These are phyloP conservation scores for Planococcus citri DNA, from an alignment of 1,140 invertebrate species.

Conservation along the genomic window DNA sequence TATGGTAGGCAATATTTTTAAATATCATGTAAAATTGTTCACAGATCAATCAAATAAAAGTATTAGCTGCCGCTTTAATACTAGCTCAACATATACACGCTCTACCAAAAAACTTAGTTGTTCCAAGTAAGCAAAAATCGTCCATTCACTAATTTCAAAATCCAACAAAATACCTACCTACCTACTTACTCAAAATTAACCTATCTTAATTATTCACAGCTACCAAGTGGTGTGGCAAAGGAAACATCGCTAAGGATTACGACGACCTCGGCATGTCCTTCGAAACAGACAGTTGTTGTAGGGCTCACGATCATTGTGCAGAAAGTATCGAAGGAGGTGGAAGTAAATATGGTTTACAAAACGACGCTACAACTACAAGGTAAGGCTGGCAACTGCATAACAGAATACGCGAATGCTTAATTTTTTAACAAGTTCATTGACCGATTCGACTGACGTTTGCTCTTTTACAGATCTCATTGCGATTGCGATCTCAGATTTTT, in stretches of 20 bases:
- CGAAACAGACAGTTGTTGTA: slow-evolving; percentile 56
- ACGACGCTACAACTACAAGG: neutral
- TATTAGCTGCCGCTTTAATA: no score
- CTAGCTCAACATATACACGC: no score
- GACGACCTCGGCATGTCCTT: slow-evolving; percentile 50
- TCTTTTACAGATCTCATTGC: neutral
- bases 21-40: no score
- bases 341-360: neutral
- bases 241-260: slow-evolving; percentile 45
- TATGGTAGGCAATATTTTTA: no score
- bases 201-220: slow-evolving; percentile 36
- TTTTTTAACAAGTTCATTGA: neutral
- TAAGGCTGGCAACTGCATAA: neutral
- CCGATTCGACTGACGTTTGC: neutral
- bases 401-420: neutral
- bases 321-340: slow-evolving; percentile 15
- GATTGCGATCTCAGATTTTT: neutral
- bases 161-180: no score
- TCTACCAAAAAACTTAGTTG: no score
- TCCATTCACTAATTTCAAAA: no score
- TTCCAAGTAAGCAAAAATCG: no score
- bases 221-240: slow-evolving; percentile 63
- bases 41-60: no score
- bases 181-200: no score
- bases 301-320: slow-evolving; percentile 62